Percentiles rank a stretch among this genome's conserved stretches.
phyloP scores from a whole-genome alignment of 2,888 invertebrate species.

The Cheilosia grossa region DNA sequence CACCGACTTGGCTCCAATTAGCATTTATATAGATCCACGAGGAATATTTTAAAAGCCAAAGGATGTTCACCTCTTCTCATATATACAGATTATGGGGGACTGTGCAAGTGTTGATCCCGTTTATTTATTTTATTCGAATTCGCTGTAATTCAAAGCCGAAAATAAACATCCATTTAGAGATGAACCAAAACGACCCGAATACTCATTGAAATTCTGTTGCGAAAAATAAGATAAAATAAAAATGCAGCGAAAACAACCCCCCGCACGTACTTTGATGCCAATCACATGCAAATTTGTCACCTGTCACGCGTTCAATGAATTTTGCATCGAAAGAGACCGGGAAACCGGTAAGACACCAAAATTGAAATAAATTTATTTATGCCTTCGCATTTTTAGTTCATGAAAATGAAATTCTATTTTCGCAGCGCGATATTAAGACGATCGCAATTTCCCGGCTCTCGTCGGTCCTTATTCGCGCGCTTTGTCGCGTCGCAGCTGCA shows the following conservation, averaged over 20 bases:
- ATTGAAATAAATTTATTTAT: conserved; percentile 48
- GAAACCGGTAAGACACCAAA: not conserved
- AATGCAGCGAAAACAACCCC: not conserved
- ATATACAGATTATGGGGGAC: not conserved
- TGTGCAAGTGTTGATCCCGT: not conserved
- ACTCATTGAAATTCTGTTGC: not conserved
- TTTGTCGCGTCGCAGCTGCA: not conserved
- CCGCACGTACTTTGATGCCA: conserved; percentile 18
- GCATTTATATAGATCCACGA: conserved; percentile 5
- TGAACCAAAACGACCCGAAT: not conserved
- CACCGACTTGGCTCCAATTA: not conserved
- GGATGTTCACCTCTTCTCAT: not conserved
- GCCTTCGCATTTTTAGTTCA: conserved; percentile 62
- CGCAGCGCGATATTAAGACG: not conserved
- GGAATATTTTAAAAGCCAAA: conserved; percentile 3
- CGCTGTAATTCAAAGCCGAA: not conserved
- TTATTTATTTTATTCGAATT: not conserved
- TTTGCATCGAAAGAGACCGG: conserved; percentile 24
- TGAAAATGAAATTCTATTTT: conserved; percentile 68
- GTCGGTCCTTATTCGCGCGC: not conserved
- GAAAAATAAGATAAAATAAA: not conserved
- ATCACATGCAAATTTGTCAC: conserved; percentile 69
- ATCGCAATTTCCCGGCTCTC: too few species aligned
- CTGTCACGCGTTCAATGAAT: conserved; percentile 61
- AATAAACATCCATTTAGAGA: not conserved